A percentile compares a stretch with the other conserved stretches of the same genome.
These are phyloP conservation scores for Tachysurus fulvidraco DNA, from an alignment of 2,113 vertebrate genomes.

Conservation along the genomic window DNA sequence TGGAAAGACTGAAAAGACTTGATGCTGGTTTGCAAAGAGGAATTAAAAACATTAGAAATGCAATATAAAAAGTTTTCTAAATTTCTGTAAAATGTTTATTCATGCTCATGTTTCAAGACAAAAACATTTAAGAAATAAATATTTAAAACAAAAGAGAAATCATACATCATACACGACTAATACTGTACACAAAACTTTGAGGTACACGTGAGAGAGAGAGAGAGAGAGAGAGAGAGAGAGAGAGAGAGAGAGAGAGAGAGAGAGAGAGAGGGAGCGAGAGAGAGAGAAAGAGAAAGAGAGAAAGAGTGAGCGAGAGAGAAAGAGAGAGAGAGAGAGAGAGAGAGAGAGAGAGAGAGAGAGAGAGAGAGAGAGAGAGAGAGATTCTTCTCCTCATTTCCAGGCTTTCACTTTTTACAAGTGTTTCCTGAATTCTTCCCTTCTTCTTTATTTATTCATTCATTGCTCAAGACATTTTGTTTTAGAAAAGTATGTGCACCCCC, in stretches of 20 bases:
- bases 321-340: neutral
- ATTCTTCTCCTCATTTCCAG: neutral
- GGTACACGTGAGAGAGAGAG: neutral
- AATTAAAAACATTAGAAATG: neutral
- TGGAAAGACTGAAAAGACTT: neutral
- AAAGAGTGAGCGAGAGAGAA: neutral
- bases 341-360: neutral
- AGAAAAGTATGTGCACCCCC: neutral
- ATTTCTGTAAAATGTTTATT: conserved; percentile 67
- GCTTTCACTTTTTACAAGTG: neutral
- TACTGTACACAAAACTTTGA: conserved; percentile 46
- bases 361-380: neutral
- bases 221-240: too few species aligned
- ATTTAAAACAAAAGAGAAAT: conserved; percentile 46
- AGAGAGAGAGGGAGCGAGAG: neutral
- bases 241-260: neutral
- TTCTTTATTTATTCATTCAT: neutral
- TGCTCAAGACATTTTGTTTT: neutral
- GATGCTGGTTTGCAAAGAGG: neutral
- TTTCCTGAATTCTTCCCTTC: neutral
- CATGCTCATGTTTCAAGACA: conserved; percentile 56
- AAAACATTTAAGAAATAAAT: conserved; percentile 51
- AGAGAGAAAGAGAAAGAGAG: neutral
- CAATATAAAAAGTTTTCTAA: neutral
- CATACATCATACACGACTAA: conserved; percentile 19